These are phyloP conservation scores for Stenodera caucasica DNA, from an alignment of 2,888 invertebrate species.

Conservation along the genomic window DNA sequence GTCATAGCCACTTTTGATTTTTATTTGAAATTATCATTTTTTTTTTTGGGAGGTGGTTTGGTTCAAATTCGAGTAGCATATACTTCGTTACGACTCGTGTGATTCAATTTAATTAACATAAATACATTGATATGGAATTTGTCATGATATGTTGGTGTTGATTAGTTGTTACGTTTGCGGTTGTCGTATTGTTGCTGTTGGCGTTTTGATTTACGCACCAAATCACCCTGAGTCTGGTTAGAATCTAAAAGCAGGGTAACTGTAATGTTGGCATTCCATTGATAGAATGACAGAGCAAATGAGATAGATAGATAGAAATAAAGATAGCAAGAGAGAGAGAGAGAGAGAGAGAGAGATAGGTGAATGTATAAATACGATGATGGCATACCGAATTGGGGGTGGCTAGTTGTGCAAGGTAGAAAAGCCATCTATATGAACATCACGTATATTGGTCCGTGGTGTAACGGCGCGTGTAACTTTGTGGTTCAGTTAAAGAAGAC, in stretches of 20 bases:
- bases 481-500: slow-evolving; percentile 37
- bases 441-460: slow-evolving; percentile 49
- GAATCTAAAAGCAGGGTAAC: neutral
- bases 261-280: neutral
- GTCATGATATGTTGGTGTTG: slow-evolving; percentile 14
- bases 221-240: slow-evolving; percentile 5
- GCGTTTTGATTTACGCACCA: slow-evolving; percentile 9
- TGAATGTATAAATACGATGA: slow-evolving; percentile 41
- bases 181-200: slow-evolving; percentile 9
- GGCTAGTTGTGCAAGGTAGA: slow-evolving; percentile 43
- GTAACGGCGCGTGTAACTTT: slow-evolving; percentile 55
- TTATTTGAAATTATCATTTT: neutral
- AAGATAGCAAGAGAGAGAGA: slow-evolving; percentile 20
- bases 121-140: slow-evolving; percentile 16
- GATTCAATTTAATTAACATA: slow-evolving; percentile 23
- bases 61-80: slow-evolving; percentile 12
- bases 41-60: no score
- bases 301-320: no score
- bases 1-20: neutral
- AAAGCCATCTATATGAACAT: slow-evolving; percentile 40
- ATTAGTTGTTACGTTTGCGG: slow-evolving; percentile 20
- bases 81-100: slow-evolving; percentile 10
- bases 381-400: slow-evolving; percentile 45
- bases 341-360: slow-evolving; percentile 24
- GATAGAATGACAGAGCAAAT: no score